Percentiles rank a stretch among this genome's conserved stretches.
These are phyloP conservation scores for Oedothorax gibbosus DNA, from an alignment of 1,140 invertebrate species.

Conservation along the genomic window DNA sequence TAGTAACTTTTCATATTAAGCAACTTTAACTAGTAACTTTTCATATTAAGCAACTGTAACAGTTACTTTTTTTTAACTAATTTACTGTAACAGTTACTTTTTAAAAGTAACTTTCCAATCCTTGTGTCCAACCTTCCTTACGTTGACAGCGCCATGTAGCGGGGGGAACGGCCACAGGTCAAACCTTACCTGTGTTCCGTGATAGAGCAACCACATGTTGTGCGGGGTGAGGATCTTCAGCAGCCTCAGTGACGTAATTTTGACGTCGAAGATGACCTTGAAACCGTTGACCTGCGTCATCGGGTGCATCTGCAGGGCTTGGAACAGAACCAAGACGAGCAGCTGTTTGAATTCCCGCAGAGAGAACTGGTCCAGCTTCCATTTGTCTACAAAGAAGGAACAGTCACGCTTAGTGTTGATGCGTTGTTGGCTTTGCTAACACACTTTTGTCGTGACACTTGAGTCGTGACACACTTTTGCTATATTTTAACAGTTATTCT, in stretches of 20 bases:
- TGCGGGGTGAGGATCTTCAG: background rate
- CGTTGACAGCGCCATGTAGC: no score
- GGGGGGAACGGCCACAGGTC: no score
- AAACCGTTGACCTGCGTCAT: constrained; percentile 39
- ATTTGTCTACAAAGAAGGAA: constrained; percentile 12
- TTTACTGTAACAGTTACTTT: no score
- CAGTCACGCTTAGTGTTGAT: background rate
- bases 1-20: no score
- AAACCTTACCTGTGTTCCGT: constrained; percentile 2
- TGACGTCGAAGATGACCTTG: constrained; percentile 18
- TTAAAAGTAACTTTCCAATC: no score
- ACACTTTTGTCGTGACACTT: no score
- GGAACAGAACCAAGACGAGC: background rate
- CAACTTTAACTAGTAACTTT: no score
- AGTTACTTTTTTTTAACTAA: no score
- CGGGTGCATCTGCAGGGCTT: background rate
- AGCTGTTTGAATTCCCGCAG: background rate
- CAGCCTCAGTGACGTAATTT: background rate
- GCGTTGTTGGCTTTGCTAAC: background rate
- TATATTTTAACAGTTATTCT: no score
- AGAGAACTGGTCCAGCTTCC: background rate
- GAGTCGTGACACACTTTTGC: no score
- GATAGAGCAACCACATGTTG: background rate
- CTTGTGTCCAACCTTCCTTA: no score
- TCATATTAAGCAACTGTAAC: no score